Conservation (phyloP, 2,888 invertebrate species). For the Ennomos fuscantarius region DNA sequence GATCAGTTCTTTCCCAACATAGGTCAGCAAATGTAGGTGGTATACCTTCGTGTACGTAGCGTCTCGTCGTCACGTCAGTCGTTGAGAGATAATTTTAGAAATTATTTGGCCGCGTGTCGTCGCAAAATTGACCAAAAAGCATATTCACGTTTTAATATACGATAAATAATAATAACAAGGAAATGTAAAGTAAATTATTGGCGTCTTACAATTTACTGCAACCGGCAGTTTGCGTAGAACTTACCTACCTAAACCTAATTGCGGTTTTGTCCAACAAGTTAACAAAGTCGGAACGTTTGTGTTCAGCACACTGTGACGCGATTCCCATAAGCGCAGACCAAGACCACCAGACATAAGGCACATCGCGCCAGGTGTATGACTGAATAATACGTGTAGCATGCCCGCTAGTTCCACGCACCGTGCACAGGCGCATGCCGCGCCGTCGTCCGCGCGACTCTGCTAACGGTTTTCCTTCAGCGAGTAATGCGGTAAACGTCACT, state of each 20-base stretch:
- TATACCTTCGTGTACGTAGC: no score
- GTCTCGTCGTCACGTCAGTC: no score
- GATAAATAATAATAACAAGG: no score
- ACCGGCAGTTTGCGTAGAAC: constrained; percentile 11
- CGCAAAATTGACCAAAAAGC: no score
- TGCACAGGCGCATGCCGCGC: constrained; percentile 41
- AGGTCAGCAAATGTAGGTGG: no score
- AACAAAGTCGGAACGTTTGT: constrained; percentile 5
- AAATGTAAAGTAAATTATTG: no score
- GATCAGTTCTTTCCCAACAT: no score
- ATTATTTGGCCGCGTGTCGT: no score
- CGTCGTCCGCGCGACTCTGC: constrained; percentile 33
- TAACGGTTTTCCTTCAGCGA: constrained; percentile 70
- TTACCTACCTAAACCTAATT: constrained; percentile 5
- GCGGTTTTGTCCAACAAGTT: constrained; percentile 19
- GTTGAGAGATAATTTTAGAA: no score
- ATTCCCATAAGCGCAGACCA: constrained; percentile 19
- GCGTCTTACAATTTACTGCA: neutral
- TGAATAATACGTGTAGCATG: neutral
- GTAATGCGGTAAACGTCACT: constrained; percentile 56
- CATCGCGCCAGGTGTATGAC: constrained; percentile 22
- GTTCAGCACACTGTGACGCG: constrained; percentile 27
- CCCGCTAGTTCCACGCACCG: constrained; percentile 37
- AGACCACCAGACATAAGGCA: constrained; percentile 13
- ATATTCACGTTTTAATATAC: no score